Conservation (phyloP, 2,797 vertebrate species). For the Syndactyla subalaris region DNA sequence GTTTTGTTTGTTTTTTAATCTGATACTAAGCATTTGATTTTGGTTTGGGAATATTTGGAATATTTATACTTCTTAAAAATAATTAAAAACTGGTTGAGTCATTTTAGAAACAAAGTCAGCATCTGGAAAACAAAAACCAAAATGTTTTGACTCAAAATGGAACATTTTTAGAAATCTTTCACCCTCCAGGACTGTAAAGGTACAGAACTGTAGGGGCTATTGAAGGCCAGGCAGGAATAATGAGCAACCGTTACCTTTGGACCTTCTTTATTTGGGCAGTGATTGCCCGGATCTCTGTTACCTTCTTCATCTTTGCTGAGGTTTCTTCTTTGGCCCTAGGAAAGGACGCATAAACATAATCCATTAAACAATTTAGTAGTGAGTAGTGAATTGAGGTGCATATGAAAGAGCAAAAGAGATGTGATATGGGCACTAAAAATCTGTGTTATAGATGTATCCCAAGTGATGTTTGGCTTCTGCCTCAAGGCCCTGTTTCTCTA, state of each 20-base stretch:
- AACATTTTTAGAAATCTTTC: background rate
- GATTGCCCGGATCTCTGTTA: constrained; percentile 80
- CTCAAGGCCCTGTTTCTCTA: background rate
- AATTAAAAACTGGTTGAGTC: background rate
- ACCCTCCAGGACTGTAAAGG: background rate
- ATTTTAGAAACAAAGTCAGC: background rate
- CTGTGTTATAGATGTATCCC: background rate
- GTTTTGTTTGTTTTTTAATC: background rate
- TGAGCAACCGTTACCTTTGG: constrained; percentile 78
- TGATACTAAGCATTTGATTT: background rate
- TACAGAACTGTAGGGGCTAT: background rate
- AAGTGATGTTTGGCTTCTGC: background rate
- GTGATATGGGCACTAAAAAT: background rate
- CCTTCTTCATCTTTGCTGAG: constrained; percentile 84
- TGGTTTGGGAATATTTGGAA: background rate
- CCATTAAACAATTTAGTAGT: background rate
- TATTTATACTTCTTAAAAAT: background rate
- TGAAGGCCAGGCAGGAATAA: background rate
- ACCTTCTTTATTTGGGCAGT: constrained; percentile 81
- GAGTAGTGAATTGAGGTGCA: background rate
- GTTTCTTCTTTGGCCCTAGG: constrained; percentile 86
- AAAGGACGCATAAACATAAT: background rate
- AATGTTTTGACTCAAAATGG: background rate
- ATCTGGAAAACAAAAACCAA: background rate
- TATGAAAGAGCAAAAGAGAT: background rate